Percentiles rank a stretch among this genome's conserved stretches.
Conservation (phyloP, 1,140 invertebrate species). For the Linepithema humile region DNA sequence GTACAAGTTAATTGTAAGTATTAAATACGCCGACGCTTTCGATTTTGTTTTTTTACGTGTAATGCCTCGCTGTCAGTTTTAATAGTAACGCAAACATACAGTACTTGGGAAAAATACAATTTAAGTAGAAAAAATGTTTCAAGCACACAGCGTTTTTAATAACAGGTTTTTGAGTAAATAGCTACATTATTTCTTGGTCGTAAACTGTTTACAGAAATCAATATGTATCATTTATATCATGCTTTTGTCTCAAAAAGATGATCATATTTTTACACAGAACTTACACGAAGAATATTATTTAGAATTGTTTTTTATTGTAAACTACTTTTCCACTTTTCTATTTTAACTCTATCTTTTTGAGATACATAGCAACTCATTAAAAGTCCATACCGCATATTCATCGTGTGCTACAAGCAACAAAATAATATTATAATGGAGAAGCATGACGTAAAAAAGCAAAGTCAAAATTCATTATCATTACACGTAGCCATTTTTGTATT, state of each 20-base stretch:
- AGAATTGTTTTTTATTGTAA: background rate
- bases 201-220: background rate
- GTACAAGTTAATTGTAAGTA: background rate
- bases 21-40: background rate
- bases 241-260: background rate
- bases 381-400: background rate
- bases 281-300: background rate
- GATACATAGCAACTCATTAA: background rate
- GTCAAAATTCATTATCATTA: background rate
- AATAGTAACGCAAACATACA: background rate
- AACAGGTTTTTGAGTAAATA: conserved; percentile 1
- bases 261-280: background rate
- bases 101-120: conserved; percentile 9
- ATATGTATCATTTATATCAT: conserved; percentile 5
- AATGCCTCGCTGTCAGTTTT: background rate
- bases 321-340: background rate
- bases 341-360: background rate
- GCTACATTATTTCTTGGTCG: background rate
- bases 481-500: too few relatives aligned
- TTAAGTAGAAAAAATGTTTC: background rate
- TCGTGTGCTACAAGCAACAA: background rate
- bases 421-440: background rate
- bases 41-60: background rate
- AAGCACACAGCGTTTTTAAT: background rate
- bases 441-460: background rate